Evolutionary conservation across 1,140 invertebrate genomes (phyloP), one percentile per base, ranked within the genome.

Genomic region (Papilio machaon): DNA sequence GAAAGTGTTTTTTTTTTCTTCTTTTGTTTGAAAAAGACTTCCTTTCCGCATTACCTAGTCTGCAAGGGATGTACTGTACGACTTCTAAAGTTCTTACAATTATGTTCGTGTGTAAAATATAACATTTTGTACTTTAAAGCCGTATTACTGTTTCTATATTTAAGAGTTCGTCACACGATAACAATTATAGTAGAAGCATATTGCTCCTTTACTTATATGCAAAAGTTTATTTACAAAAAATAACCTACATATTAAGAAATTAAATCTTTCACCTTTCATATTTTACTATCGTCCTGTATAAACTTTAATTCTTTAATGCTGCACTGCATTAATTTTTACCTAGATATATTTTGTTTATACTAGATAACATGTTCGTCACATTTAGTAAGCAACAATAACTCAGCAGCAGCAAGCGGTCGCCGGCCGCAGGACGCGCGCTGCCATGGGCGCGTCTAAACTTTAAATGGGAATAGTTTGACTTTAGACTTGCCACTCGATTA

Each of bases 1-100:
- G 87, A 88, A 89, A 90, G 86, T 85, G 85, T 88, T 89, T 91
- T 90, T 86, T 30, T 82, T 84, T 83, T 82, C 64, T 38, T 35
- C 58, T 79, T 79, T 58, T 79, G 35, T 46, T 49, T 19, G n/a
- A 67, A 85, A 84, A 87, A 84, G 84, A 85, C 82, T 83, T 85
- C 82, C 85, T 84, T 82, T 82, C 73, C 82, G 83, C 85, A 84
- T 84, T 84, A 83, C 80, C 82, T 87, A 85, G 82, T 73, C 43
- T 67, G 80, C 74, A 49, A 58, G 54, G 9, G 54, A 58, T 17
- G 60, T 30, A 11, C 19, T 30, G 9, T 64, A 13, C n/a, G 60
- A 58, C 2, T 19, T 58, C 54, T 58, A 19, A 64, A 23, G 0
- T n/a, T 58, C 17, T 58, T n/a, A 58, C 54, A 58, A 58, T 58